Conservation (phyloP, 2,797 vertebrate genomes). For the Percopsis omiscomaycus region DNA sequence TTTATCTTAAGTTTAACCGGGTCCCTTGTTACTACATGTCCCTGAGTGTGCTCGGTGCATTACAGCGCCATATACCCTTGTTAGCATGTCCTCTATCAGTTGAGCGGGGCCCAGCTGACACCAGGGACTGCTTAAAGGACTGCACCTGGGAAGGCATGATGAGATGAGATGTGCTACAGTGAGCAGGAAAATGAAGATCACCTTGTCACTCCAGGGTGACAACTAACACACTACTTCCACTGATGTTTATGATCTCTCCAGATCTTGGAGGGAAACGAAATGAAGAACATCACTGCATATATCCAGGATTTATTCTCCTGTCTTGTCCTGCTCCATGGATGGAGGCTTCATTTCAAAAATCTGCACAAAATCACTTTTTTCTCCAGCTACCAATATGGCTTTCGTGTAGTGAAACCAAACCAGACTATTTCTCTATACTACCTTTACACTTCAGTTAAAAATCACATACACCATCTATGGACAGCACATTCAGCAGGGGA, state of each 20-base stretch:
- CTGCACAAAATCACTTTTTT: too few relatives aligned
- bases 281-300: conserved; percentile 38
- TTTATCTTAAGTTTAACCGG: conserved; percentile 27
- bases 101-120: conserved; percentile 34
- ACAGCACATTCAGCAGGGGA: too few relatives aligned
- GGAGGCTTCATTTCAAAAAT: conserved; percentile 35
- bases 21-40: conserved; percentile 37
- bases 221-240: conserved; percentile 53
- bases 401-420: too few relatives aligned
- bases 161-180: conserved; percentile 75
- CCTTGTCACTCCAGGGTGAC: conserved; percentile 51
- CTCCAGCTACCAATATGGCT: too few relatives aligned
- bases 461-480: too few relatives aligned
- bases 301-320: conserved; percentile 34
- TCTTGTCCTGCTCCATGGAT: conserved; percentile 24
- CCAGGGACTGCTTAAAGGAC: conserved; percentile 47
- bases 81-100: conserved; percentile 71
- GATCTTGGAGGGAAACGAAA: conserved; percentile 3
- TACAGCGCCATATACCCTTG: conserved; percentile 60
- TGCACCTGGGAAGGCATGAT: conserved; percentile 69
- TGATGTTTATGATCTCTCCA: conserved; percentile 57
- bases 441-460: too few relatives aligned
- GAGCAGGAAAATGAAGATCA: conserved; percentile 78
- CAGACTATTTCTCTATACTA: too few relatives aligned
- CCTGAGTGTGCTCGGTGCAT: conserved; percentile 32